A percentile compares a stretch with the other conserved stretches of the same genome.
Evolutionary conservation across 2,888 invertebrate species (phyloP).

Genomic region (Patella caerulea): DNA sequence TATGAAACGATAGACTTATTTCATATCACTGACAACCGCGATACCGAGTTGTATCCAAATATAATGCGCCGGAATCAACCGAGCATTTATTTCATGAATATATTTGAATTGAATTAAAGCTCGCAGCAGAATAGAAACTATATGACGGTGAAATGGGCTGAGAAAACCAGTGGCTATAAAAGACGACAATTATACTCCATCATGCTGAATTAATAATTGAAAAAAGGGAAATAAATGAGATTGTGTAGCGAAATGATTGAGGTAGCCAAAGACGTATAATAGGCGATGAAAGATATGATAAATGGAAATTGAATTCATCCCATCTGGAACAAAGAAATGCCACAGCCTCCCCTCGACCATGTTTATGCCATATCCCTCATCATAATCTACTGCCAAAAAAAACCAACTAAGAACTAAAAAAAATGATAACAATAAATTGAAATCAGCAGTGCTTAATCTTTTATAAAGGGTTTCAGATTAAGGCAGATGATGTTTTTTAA

Average conservation of each 20-base stretch:
- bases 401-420: too few species aligned
- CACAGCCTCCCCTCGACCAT: too few species aligned
- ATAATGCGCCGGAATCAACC: conserved; percentile 2
- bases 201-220: conserved; percentile 3
- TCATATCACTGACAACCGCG: too few species aligned
- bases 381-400: too few species aligned
- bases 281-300: neutral
- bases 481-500: too few species aligned
- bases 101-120: neutral
- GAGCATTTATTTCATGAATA: conserved; percentile 6
- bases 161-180: neutral
- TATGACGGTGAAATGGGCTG: neutral
- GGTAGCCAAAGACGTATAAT: neutral
- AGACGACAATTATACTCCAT: neutral
- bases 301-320: neutral
- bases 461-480: too few species aligned
- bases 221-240: neutral
- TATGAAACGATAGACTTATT: too few species aligned
- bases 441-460: too few species aligned
- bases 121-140: neutral
- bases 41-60: neutral
- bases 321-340: too few species aligned
- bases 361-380: too few species aligned
- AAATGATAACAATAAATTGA: too few species aligned
- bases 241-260: neutral